phyloP scores from a whole-genome alignment of 2,888 invertebrate species.

The Dryadula phaetusa region DNA sequence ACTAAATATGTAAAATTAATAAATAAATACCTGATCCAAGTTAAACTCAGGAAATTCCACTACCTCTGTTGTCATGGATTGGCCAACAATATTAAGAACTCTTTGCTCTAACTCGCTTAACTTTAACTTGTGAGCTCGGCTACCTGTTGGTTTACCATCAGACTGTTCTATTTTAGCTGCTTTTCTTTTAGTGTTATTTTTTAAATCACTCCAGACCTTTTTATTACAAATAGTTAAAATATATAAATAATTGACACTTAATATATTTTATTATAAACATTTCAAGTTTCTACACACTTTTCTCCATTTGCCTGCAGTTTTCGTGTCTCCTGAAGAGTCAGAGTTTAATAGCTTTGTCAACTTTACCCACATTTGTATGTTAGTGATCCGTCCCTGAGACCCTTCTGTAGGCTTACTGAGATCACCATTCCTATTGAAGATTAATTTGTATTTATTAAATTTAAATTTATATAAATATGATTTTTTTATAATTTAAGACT shows the following conservation, averaged over 20 bases:
- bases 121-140: conserved; percentile 34
- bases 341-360: conserved; percentile 41
- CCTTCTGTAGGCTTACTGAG: conserved; percentile 30
- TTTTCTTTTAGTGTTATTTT: conserved; percentile 46
- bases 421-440: conserved; percentile 30
- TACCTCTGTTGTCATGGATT: conserved; percentile 40
- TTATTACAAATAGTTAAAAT: conserved; percentile 16
- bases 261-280: neutral
- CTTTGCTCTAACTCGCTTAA: conserved; percentile 43
- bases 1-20: neutral
- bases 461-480: too few relatives aligned
- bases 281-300: conserved; percentile 37
- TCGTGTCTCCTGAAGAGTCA: conserved; percentile 42
- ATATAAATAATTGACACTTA: neutral
- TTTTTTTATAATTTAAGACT: too few relatives aligned
- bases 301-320: conserved; percentile 46
- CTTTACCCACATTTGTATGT: conserved; percentile 40
- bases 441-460: too few relatives aligned
- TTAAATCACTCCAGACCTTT: conserved; percentile 49
- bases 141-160: conserved; percentile 43
- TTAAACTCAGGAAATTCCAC: conserved; percentile 21
- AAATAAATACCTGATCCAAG: conserved; percentile 10
- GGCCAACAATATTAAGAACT: conserved; percentile 43
- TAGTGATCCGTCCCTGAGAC: conserved; percentile 26
- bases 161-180: conserved; percentile 39